Evolutionary conservation across 2,113 vertebrate species (phyloP).

Genomic region (Gnathonemus longibarbis): DNA sequence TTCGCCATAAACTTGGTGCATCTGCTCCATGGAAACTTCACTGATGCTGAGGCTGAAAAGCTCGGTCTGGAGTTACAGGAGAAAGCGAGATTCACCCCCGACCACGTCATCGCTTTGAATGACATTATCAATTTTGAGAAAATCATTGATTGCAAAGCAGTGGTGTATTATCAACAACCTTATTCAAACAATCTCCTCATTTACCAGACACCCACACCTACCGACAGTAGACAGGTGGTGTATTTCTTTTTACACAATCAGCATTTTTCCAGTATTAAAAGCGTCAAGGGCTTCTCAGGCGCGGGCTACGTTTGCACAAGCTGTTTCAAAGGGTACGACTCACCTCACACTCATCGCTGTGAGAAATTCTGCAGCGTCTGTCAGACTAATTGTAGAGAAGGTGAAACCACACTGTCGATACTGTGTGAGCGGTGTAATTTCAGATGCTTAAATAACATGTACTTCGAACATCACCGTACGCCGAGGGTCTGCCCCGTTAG

Average conservation of each 20-base stretch:
- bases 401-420: fast-evolving
- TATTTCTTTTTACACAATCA: background rate
- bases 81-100: background rate
- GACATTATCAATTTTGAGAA: too few relatives aligned
- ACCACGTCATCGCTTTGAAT: background rate
- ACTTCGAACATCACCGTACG: too few relatives aligned
- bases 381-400: background rate
- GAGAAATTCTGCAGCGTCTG: background rate
- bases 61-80: background rate
- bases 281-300: background rate
- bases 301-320: fast-evolving
- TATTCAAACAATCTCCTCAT: background rate
- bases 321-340: too few relatives aligned
- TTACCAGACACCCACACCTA: background rate
- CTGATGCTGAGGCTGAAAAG: background rate
- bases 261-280: background rate
- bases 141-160: background rate
- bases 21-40: background rate
- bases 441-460: background rate
- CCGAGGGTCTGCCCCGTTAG: too few relatives aligned
- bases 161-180: too few relatives aligned
- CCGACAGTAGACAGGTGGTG: too few relatives aligned
- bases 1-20: background rate
- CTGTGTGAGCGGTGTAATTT: background rate
- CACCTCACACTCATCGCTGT: background rate